Conservation (phyloP, 1,140 invertebrate species). For the Drosophila seguyi region DNA sequence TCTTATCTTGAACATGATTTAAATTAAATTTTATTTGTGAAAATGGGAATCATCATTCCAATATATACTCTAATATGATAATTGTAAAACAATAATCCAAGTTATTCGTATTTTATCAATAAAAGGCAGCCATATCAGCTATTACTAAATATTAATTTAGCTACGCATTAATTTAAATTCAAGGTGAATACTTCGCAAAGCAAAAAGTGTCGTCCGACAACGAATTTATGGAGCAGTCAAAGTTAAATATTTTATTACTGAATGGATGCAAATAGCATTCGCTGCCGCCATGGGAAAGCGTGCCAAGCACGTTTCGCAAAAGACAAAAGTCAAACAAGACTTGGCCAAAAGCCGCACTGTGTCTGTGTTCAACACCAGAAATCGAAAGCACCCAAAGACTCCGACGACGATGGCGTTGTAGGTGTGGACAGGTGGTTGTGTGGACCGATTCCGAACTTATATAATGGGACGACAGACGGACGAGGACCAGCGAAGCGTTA, state of each 20-base stretch:
- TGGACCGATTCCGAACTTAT: constrained; percentile 48
- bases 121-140: not conserved
- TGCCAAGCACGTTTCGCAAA: constrained; percentile 76
- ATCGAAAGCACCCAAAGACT: constrained; percentile 33
- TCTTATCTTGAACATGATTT: not conserved
- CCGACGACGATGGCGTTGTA: constrained; percentile 12
- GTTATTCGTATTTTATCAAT: not conserved
- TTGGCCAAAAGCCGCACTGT: constrained; percentile 41
- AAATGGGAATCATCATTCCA: not conserved
- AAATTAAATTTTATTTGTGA: not conserved
- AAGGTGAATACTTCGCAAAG: constrained; percentile 43
- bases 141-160: constrained; percentile 29
- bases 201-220: constrained; percentile 24
- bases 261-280: constrained; percentile 34
- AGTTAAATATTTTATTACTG: constrained; percentile 45
- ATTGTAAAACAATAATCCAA: not conserved
- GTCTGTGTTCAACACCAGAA: constrained; percentile 37
- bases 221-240: constrained; percentile 47
- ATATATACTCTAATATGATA: not conserved
- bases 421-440: constrained; percentile 43
- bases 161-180: constrained; percentile 27
- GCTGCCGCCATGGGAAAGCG: constrained; percentile 53
- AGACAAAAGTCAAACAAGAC: constrained; percentile 43
- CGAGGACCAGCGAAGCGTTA: constrained; percentile 60
- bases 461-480: constrained; percentile 35